A percentile compares a stretch with the other conserved stretches of the same genome.
Evolutionary conservation across 92 coral and sea anemone genomes (phyloP).

Genomic region (Galaxea fascicularis): DNA sequence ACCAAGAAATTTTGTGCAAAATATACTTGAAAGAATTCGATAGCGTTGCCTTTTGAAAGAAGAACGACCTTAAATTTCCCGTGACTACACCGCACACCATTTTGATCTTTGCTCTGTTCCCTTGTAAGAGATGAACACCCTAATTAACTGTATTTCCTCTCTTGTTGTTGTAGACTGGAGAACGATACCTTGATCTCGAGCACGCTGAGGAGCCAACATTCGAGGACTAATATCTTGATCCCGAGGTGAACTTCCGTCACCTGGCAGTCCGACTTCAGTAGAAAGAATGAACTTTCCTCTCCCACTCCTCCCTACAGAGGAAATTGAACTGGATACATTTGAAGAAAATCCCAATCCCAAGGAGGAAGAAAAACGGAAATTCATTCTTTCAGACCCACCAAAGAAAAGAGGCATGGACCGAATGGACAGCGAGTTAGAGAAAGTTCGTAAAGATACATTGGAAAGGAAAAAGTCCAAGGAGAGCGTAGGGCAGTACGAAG

Average conservation of each 20-base stretch:
- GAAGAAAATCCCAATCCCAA: conserved; percentile 43
- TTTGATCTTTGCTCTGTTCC: no score
- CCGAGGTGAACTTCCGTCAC: conserved; percentile 54
- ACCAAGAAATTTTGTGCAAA: no score
- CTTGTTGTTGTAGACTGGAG: conserved; percentile 70
- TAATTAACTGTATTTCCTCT: no score
- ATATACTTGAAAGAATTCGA: no score
- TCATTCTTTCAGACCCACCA: conserved; percentile 67
- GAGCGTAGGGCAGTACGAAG: conserved; percentile 52
- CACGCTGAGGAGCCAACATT: conserved; percentile 54
- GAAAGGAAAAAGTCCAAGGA: conserved; percentile 67
- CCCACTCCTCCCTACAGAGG: conserved; percentile 87
- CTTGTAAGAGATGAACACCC: no score
- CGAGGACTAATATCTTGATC: conserved; percentile 71
- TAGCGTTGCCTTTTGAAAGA: no score
- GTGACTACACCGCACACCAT: no score
- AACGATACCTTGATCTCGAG: conserved; percentile 78
- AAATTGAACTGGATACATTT: conserved; percentile 72
- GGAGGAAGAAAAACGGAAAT: conserved; percentile 55
- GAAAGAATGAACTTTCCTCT: conserved; percentile 60
- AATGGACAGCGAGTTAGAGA: conserved; percentile 78
- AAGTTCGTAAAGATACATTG: conserved; percentile 65
- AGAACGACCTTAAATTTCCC: no score
- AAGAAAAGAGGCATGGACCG: conserved; percentile 44
- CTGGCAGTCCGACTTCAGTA: conserved; percentile 60